Evolutionary conservation across 2,888 invertebrate genomes (phyloP).

Genomic region (Drosophila nigritarsus): DNA sequence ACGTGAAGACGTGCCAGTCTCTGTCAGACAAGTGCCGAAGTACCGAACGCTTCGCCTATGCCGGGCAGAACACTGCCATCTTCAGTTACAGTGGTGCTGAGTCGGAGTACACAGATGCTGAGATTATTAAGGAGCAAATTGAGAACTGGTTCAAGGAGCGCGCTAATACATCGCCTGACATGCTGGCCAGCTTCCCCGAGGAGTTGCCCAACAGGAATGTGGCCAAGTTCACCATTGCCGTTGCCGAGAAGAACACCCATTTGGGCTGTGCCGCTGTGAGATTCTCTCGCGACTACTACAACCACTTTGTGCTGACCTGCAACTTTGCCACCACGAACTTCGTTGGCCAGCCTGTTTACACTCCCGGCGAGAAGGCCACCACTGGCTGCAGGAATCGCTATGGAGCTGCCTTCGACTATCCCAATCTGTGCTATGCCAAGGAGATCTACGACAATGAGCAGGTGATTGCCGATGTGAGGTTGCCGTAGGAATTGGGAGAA

Average conservation of each 20-base stretch:
- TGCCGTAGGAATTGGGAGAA: conserved; percentile 20
- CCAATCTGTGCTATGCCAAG: conserved; percentile 62
- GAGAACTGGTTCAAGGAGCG: conserved; percentile 62
- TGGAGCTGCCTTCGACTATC: conserved; percentile 63
- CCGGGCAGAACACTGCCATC: conserved; percentile 64
- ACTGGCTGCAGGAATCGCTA: conserved; percentile 61
- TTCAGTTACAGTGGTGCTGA: conserved; percentile 65
- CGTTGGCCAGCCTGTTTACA: conserved; percentile 59
- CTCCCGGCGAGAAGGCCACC: conserved; percentile 57
- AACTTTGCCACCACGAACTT: conserved; percentile 63
- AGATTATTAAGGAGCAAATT: conserved; percentile 63
- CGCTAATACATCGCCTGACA: conserved; percentile 53
- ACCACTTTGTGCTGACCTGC: conserved; percentile 63
- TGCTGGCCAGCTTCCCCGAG: conserved; percentile 55
- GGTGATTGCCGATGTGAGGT: conserved; percentile 41
- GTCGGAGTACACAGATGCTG: conserved; percentile 61
- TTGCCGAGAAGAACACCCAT: conserved; percentile 61
- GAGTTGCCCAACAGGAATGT: conserved; percentile 56
- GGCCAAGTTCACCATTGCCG: conserved; percentile 62
- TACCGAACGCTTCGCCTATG: conserved; percentile 64
- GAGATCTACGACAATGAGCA: conserved; percentile 67
- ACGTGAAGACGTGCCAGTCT: conserved; percentile 64
- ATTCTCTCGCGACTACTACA: conserved; percentile 48
- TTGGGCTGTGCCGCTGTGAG: conserved; percentile 64
- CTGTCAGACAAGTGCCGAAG: conserved; percentile 62